These are phyloP conservation scores for Nerophis lumbriciformis DNA, from an alignment of 2,113 vertebrate species.

Conservation along the genomic window DNA sequence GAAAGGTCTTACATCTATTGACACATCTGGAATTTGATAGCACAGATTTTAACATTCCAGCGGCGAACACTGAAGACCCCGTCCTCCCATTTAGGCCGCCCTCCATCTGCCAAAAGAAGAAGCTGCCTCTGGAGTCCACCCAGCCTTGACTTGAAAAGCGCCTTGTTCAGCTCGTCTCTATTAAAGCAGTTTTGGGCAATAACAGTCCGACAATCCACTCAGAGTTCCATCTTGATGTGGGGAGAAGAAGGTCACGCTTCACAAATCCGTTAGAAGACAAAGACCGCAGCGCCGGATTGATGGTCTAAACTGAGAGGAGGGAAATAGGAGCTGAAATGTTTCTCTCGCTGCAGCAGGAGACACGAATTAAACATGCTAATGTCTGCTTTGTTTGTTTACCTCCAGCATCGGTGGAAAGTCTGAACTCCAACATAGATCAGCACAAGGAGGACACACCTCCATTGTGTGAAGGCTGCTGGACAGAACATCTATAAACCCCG, in stretches of 20 bases:
- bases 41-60: no score
- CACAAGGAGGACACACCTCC: no score
- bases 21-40: no score
- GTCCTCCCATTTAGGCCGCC: not conserved
- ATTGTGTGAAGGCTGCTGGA: no score
- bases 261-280: constrained; percentile 33
- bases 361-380: constrained; percentile 3
- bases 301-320: constrained; percentile 12
- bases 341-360: constrained; percentile 8
- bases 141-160: constrained; percentile 6
- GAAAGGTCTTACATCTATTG: no score
- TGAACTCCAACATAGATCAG: not conserved
- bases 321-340: constrained; percentile 31
- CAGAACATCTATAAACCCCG: no score
- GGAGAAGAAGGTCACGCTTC: constrained; percentile 36
- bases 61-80: no score
- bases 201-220: constrained; percentile 49
- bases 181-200: constrained; percentile 40
- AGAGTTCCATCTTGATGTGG: constrained; percentile 38
- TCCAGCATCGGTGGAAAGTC: constrained; percentile 10
- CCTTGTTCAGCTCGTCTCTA: constrained; percentile 27
- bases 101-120: constrained; percentile 39
- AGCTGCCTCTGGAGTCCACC: constrained; percentile 21
- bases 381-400: constrained; percentile 6
- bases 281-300: constrained; percentile 25